A percentile compares a stretch with the other conserved stretches of the same genome.
Conservation (phyloP, 2,113 vertebrate species). For the Chaetodon auriga region DNA sequence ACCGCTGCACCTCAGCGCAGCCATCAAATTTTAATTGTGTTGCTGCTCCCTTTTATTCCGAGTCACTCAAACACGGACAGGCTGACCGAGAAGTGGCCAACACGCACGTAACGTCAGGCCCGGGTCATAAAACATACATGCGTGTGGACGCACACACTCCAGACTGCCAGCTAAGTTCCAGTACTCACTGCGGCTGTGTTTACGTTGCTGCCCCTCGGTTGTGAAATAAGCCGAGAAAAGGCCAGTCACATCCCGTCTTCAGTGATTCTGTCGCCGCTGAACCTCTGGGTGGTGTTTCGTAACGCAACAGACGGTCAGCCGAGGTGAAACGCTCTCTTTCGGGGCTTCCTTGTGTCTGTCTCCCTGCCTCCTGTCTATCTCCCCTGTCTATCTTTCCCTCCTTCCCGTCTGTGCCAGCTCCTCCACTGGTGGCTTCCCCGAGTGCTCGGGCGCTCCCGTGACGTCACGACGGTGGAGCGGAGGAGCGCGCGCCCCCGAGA, state of each 20-base stretch:
- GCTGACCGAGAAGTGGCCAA: background rate
- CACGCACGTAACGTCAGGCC: slow-evolving; percentile 19
- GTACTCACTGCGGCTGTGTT: slow-evolving; percentile 76
- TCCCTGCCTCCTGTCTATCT: background rate
- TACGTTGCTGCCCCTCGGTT: slow-evolving; percentile 48
- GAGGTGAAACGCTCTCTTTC: slow-evolving; percentile 18
- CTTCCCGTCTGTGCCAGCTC: slow-evolving; percentile 67
- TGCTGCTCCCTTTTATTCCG: slow-evolving; percentile 2
- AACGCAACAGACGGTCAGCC: slow-evolving; percentile 20
- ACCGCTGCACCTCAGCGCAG: slow-evolving; percentile 51
- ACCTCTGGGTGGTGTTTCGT: slow-evolving; percentile 4
- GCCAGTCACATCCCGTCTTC: slow-evolving; percentile 43
- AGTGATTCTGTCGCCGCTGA: slow-evolving; percentile 17
- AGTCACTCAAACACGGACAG: background rate
- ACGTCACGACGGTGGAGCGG: slow-evolving; percentile 68
- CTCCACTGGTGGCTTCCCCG: slow-evolving; percentile 71
- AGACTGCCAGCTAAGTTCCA: slow-evolving; percentile 63
- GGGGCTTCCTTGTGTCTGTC: background rate
- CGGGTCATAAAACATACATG: slow-evolving; percentile 52
- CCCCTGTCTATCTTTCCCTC: slow-evolving; percentile 48
- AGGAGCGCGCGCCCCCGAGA: slow-evolving; percentile 60
- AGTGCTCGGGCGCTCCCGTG: slow-evolving; percentile 66
- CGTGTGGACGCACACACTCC: slow-evolving; percentile 7
- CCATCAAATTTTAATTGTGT: slow-evolving; percentile 57
- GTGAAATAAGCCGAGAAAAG: slow-evolving; percentile 55